These are phyloP conservation scores for Leptopilina clavipes DNA, from an alignment of 1,140 invertebrate genomes.

Conservation along the genomic window DNA sequence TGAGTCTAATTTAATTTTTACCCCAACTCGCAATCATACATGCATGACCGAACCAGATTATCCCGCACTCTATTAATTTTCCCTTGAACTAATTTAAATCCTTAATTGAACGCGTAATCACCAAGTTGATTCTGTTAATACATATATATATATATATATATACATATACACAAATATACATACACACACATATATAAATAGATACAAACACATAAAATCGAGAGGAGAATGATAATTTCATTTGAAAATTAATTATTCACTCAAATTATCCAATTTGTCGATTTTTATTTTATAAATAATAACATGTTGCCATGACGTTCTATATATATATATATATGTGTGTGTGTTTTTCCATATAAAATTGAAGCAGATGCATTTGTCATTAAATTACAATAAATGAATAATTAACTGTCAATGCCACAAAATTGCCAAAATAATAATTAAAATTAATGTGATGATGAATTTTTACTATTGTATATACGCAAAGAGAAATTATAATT, in stretches of 20 bases:
- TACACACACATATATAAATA: background rate
- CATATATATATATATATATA: too few relatives aligned
- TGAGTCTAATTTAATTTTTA: constrained; percentile 34
- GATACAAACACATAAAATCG: background rate
- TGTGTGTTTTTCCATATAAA: too few relatives aligned
- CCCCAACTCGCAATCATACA: constrained; percentile 26
- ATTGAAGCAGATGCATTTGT: background rate
- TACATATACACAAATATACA: background rate
- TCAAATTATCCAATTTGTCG: background rate
- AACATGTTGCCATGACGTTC: too few relatives aligned
- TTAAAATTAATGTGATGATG: too few relatives aligned
- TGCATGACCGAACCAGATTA: constrained; percentile 23
- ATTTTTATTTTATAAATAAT: too few relatives aligned
- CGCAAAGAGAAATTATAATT: too few relatives aligned
- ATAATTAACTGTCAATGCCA: background rate
- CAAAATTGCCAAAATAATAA: background rate
- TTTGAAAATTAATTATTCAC: constrained; percentile 20
- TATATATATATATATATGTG: too few relatives aligned
- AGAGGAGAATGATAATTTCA: background rate
- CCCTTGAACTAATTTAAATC: constrained; percentile 19
- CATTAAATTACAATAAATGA: background rate
- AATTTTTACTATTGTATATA: too few relatives aligned
- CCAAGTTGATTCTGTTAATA: background rate
- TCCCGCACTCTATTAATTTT: constrained; percentile 21
- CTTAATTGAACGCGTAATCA: constrained; percentile 24